These are phyloP conservation scores for Calliphora vomitoria DNA, from an alignment of 2,888 invertebrate species.

Conservation along the genomic window DNA sequence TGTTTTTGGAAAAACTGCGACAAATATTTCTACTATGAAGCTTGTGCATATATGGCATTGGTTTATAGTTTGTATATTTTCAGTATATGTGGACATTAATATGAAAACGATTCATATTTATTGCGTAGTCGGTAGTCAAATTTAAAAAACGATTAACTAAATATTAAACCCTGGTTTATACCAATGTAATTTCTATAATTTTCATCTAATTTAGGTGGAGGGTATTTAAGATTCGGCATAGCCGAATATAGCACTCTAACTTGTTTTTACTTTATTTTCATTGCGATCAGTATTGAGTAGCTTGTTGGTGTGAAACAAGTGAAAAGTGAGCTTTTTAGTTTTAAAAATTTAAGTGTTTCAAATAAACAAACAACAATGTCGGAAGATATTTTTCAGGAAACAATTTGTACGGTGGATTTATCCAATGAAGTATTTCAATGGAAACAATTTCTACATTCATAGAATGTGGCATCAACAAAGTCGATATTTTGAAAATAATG, in stretches of 20 bases:
- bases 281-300: conserved; percentile 35
- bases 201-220: too few relatives aligned
- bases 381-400: conserved; percentile 37
- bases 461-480: conserved; percentile 32
- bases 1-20: too few relatives aligned
- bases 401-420: conserved; percentile 26
- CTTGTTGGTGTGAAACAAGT: conserved; percentile 19
- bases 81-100: too few relatives aligned
- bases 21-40: too few relatives aligned
- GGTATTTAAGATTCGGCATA: too few relatives aligned
- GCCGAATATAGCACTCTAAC: background rate
- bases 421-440: conserved; percentile 27
- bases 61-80: too few relatives aligned
- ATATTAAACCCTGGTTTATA: too few relatives aligned
- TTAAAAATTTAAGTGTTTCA: conserved; percentile 35
- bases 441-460: conserved; percentile 38
- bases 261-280: conserved; percentile 19
- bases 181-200: too few relatives aligned
- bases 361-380: conserved; percentile 39
- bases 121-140: too few relatives aligned
- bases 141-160: too few relatives aligned
- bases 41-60: too few relatives aligned
- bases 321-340: conserved; percentile 18
- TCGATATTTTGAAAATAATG: conserved; percentile 40
- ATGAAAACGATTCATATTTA: too few relatives aligned